A percentile compares a stretch with the other conserved stretches of the same genome.
Conservation (phyloP, 2,113 vertebrate genomes). For the Hirundichthys speculiger region DNA sequence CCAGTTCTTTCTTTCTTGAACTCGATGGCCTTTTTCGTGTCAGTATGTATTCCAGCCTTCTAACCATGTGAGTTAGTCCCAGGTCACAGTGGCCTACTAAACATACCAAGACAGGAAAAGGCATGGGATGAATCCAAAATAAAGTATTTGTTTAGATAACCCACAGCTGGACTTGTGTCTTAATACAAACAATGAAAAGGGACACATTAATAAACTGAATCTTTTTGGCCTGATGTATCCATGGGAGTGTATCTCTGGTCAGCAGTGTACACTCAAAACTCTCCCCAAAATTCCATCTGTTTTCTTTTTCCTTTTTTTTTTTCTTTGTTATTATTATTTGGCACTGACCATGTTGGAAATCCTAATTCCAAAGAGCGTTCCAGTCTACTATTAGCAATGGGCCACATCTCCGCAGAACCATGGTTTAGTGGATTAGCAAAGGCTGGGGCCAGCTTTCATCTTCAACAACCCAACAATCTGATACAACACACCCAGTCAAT, state of each 20-base stretch:
- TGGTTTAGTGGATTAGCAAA: conserved; percentile 17
- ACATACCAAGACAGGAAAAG: conserved; percentile 27
- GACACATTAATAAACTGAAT: not conserved
- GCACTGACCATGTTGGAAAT: conserved; percentile 18
- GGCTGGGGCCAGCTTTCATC: conserved; percentile 43
- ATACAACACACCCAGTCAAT: conserved; percentile 33
- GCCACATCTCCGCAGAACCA: conserved; percentile 22
- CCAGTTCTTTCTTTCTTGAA: conserved; percentile 16
- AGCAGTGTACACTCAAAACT: not conserved
- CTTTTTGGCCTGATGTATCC: not conserved
- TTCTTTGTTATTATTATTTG: not conserved
- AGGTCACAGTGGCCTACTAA: conserved; percentile 40
- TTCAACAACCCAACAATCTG: conserved; percentile 35
- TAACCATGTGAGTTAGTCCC: conserved; percentile 6
- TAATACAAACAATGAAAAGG: not conserved
- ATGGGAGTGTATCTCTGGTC: conserved; percentile 5
- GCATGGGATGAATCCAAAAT: conserved; percentile 23
- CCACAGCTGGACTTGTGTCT: conserved; percentile 4
- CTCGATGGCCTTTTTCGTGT: conserved; percentile 15
- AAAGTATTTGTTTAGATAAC: conserved; percentile 1
- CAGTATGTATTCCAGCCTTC: conserved; percentile 1
- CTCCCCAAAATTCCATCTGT: not conserved
- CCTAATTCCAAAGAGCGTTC: conserved; percentile 16
- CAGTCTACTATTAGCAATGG: conserved; percentile 21
- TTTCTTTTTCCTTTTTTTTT: not conserved